Conservation (phyloP, 2,888 invertebrate species). For the Sycophila texana region DNA sequence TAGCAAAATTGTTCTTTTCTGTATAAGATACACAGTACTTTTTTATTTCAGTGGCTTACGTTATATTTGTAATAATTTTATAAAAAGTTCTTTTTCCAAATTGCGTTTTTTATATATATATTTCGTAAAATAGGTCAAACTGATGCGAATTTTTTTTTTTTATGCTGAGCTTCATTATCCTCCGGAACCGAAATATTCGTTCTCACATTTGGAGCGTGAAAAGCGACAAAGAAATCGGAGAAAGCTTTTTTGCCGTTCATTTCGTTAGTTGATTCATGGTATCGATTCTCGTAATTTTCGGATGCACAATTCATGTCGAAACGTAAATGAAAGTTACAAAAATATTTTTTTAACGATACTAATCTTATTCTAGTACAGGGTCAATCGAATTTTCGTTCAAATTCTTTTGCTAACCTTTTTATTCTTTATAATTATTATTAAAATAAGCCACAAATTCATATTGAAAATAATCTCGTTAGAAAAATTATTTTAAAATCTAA, state of each 20-base stretch:
- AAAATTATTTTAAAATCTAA: not conserved
- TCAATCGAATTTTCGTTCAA: not conserved
- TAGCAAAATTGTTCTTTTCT: no score
- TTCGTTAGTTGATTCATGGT: conserved; percentile 24
- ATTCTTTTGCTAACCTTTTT: not conserved
- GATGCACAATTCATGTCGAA: conserved; percentile 13
- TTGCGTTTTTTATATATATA: no score
- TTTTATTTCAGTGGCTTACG: no score
- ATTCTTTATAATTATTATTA: not conserved
- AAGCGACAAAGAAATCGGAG: conserved; percentile 10
- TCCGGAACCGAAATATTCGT: conserved; percentile 8
- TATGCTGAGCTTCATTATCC: not conserved
- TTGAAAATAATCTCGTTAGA: no score
- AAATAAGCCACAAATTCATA: no score
- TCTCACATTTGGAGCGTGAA: conserved; percentile 32
- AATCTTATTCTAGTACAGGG: not conserved
- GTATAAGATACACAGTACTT: not conserved
- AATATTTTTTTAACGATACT: conserved; percentile 2
- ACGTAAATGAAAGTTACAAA: not conserved
- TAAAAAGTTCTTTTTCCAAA: not conserved
- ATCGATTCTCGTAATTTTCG: conserved; percentile 42
- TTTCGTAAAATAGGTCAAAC: not conserved
- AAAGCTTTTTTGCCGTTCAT: conserved; percentile 21
- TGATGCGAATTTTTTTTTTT: not conserved
- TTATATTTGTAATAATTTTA: not conserved